These are phyloP conservation scores for Leptatherina wallacei DNA, from an alignment of 2,797 vertebrate genomes.

Conservation along the genomic window DNA sequence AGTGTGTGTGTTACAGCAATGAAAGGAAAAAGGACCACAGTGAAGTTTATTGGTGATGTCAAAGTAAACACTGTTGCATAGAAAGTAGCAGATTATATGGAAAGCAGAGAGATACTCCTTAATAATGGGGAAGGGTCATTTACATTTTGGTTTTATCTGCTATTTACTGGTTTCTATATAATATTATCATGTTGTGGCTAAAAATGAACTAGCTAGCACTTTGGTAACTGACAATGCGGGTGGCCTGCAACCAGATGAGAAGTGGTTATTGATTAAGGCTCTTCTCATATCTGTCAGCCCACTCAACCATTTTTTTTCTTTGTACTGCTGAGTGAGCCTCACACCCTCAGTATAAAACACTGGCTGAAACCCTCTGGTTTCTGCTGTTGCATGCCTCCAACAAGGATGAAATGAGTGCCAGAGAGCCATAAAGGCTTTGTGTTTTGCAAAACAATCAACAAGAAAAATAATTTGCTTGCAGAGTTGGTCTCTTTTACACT, in stretches of 20 bases:
- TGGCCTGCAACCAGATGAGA: slow-evolving; percentile 48
- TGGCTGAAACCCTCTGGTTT: slow-evolving; percentile 20
- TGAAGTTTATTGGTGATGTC: slow-evolving; percentile 26
- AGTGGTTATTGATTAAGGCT: slow-evolving; percentile 63
- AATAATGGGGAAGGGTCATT: neutral
- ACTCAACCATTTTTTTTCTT: slow-evolving; percentile 46
- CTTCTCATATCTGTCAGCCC: slow-evolving; percentile 51
- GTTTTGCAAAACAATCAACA: slow-evolving; percentile 17
- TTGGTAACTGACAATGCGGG: slow-evolving; percentile 6
- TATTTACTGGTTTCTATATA: neutral
- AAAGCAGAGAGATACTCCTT: too few relatives aligned
- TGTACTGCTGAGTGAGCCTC: slow-evolving; percentile 43
- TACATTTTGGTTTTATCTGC: slow-evolving; percentile 1
- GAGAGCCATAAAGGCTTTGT: neutral
- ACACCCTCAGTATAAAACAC: slow-evolving; percentile 30
- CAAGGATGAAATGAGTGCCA: slow-evolving; percentile 14
- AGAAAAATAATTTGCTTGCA: slow-evolving; percentile 16
- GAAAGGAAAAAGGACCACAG: slow-evolving; percentile 6
- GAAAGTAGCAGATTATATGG: too few relatives aligned
- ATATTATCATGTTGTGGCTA: neutral
- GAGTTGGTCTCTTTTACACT: slow-evolving; percentile 6
- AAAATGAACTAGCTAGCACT: slow-evolving; percentile 14
- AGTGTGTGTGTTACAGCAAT: slow-evolving; percentile 42
- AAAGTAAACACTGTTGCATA: neutral
- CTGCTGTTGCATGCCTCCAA: slow-evolving; percentile 48